Base-by-base conservation (phyloP, 2,113 vertebrate species). In the Ornithorhynchus anatinus region DNA sequence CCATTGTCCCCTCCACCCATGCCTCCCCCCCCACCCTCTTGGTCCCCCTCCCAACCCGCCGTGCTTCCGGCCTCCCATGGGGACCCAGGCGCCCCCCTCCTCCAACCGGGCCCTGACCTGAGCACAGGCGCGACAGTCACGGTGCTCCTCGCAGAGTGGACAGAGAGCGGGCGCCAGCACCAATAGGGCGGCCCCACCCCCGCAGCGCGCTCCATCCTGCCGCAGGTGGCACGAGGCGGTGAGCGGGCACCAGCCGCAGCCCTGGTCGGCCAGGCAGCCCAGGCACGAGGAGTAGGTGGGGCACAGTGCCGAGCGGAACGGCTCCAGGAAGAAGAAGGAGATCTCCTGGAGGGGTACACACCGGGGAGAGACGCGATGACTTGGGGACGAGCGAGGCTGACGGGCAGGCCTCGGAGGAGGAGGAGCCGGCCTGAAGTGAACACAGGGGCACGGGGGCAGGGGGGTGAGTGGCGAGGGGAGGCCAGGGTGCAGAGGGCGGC, bases 251-350 rank as follows among this genome's bases (percentile, higher is more conserved):
- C 96, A 97, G 77, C 96, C 96, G 1, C 96, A 97, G 32, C 95
- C 94, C 89, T 97, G 96, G 80, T 97, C 96, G 0, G 96, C 95
- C 40, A 97, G 81, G 80, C 96, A 97, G 38, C 95, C 95, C 79
- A 94, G 87, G 75, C 96, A 97, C 9, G 96, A 97, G 65, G 83
- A 90, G 84, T 97, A 96, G 1, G 84, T 84, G 11, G 85, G 29
- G 5, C 96, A 97, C 45, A 90, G 89, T 1, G 88, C 92, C 0
- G 96, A 97, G 29, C 94, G 95, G 79, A 92, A 95, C 1, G 96
- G 96, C 83, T 97, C 96, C 89, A 96, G 61, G 83, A 97, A 97
- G 47, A 97, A 90, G 89, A 96, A 96, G 45, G 95, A 96, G 84
- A 97, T 97, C 90, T 96, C 96, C 96, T 97, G 54, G 15, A 42